Evolutionary conservation across 1,140 invertebrate genomes (phyloP).

Genomic region (Drosophila miranda): DNA sequence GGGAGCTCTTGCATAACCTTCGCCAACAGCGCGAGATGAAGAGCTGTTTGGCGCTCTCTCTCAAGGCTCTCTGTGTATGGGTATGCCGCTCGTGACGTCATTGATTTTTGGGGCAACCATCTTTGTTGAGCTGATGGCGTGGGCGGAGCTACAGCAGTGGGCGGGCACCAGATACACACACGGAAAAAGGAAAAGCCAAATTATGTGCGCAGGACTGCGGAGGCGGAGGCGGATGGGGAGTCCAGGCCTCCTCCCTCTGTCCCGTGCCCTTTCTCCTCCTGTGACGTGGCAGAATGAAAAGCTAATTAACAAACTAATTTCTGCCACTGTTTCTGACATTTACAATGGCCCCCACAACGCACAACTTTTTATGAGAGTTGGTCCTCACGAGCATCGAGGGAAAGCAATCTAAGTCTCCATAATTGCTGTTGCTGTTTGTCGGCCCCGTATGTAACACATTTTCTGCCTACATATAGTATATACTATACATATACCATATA

Average conservation of each 20-base stretch:
- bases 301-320: constrained; percentile 81
- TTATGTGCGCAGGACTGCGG: constrained; percentile 32
- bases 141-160: constrained; percentile 65
- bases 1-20: constrained; percentile 68
- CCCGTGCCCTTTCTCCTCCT: constrained; percentile 7
- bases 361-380: constrained; percentile 72
- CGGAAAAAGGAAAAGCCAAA: constrained; percentile 1
- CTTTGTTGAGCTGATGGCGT: constrained; percentile 47
- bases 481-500: neutral
- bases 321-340: constrained; percentile 74
- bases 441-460: neutral
- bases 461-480: constrained; percentile 2
- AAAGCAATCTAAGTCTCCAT: constrained; percentile 6
- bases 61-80: constrained; percentile 24
- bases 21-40: constrained; percentile 56
- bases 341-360: constrained; percentile 47
- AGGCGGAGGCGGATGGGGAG: neutral
- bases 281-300: constrained; percentile 68
- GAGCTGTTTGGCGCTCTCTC: constrained; percentile 6
- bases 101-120: constrained; percentile 67
- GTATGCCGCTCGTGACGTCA: constrained; percentile 58
- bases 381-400: constrained; percentile 13
- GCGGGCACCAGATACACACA: constrained; percentile 67
- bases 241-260: constrained; percentile 27
- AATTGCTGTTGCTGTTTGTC: constrained; percentile 23